Base-by-base conservation (phyloP, 2,797 vertebrate species). In the Iguana delicatissima region DNA sequence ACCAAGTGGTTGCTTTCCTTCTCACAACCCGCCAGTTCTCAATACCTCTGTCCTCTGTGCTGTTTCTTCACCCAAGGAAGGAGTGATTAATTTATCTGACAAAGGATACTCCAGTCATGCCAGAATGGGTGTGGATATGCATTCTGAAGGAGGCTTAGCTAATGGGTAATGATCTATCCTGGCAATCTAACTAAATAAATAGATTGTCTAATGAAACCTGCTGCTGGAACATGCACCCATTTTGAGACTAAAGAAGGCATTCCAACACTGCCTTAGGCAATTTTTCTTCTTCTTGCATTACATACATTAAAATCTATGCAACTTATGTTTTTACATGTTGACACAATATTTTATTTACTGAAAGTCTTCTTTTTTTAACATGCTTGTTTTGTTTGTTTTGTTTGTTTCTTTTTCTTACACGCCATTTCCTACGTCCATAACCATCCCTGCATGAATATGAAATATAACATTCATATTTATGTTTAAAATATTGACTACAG, bases 111-210 rank as follows among this genome's bases (percentile, higher is more conserved):
- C 46, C 0, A 0, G 0, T 52, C 35, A 69, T 18, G 3, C 64
- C 83, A 81, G 64, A 13, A 73, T 81, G 13, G 24, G 22, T 81
- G 14, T 86, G n/a, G 6, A 20, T 12, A 81, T 22, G 35, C 29
- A 7, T 59, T 73, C 62, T 67, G 22, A 9, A 42, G 0, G 0
- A 10, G 92, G 26, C 26, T 93, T 10, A 89, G 1, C 29, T 20
- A 81, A 91, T 12, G 46, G 72, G 4, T 46, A 32, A 50, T 83
- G 6, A 84, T 83, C 55, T 80, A 0, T 89, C 74, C 72, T 93
- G 12, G 67, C 9, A 80, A 89, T 92, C 92, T 62, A 74, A 32
- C 86, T 35, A 90, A 9, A 81, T 79, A 91, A 84, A 24, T 35
- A 26, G 0, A 64, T 85, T 3, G 80, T 91, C 38, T 90, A 7